Base-by-base conservation (phyloP, 1,140 invertebrate species). In the Nephila pilipes region DNA sequence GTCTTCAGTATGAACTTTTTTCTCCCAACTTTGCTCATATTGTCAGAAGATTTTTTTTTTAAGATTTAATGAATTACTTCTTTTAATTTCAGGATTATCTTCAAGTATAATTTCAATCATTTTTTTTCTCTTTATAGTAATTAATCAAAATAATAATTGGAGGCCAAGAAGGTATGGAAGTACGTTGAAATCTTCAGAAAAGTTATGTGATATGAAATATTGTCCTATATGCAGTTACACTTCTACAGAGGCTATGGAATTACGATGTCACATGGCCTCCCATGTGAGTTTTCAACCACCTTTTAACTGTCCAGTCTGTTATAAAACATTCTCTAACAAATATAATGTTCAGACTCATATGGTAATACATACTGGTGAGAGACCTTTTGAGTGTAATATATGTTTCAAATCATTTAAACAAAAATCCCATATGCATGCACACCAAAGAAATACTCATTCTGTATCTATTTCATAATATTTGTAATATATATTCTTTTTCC, bases 281-380 rank as follows among this genome's bases (percentile, higher is more conserved):
- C 89, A 91, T 83, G 89, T 91, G 25, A 83, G 75, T 65, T 83
- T 91, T 63, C 63, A 83, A n/a, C 89, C 89, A n/a, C 95, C 95
- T 4, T 97, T 96, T 94, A 87, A 93, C 94, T 96, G 92, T 96
- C 96, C 94, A 94, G 96, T 46, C 95, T 97, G 95, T 90, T 96
- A 96, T 94, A 96, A 96, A 94, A 96, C 96, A 93, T 96, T 96
- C 5, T 96, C 96, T 8, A 96, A 97, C 94, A 96, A 96, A 95
- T 99, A 98, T 54, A 99, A 98, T 0, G 96, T 99, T 54, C 99
- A 98, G 60, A 99, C 99, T 95, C 99, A 99, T 96, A 96, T 99
- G 88, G 96, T 98, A 94, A 99, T 99, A 95, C 99, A 99, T 95
- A 98, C 98, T 63, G 99, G 99, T 65, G 98, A 99, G 25, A 98